These are phyloP conservation scores for Heliocidaris tuberculata DNA, from an alignment of 35 echinoderm and acorn worm genomes.

Conservation along the genomic window DNA sequence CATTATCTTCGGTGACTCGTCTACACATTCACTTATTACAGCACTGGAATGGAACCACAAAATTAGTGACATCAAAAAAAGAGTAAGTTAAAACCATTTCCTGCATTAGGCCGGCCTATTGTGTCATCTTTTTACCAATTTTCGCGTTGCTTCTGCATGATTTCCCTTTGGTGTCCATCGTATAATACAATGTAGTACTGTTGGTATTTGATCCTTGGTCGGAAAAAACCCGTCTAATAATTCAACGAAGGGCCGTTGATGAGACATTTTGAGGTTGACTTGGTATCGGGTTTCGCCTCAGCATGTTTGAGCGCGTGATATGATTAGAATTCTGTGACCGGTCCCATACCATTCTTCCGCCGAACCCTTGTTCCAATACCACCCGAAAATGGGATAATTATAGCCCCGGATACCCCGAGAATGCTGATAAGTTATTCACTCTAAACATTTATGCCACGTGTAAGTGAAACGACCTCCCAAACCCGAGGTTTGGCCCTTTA, in stretches of 20 bases:
- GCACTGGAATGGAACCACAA: background rate
- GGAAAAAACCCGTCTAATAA: constrained; percentile 3
- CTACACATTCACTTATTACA: no score
- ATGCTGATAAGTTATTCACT: background rate
- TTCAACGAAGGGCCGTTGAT: background rate
- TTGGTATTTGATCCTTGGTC: background rate
- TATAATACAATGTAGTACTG: background rate
- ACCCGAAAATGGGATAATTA: background rate
- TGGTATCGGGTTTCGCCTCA: background rate
- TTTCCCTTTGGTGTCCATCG: background rate
- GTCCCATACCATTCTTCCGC: background rate
- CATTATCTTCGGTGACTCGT: no score
- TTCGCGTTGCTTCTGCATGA: background rate
- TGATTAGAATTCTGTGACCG: constrained; percentile 1
- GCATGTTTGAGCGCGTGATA: background rate
- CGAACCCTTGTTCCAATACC: background rate
- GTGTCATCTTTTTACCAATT: background rate
- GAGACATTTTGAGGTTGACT: constrained; percentile 10
- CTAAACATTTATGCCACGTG: constrained; percentile 1
- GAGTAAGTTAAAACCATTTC: background rate
- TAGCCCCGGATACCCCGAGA: background rate
- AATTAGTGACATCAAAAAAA: background rate
- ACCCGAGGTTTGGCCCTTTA: background rate
- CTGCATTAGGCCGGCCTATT: background rate
- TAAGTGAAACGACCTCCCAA: background rate